Conservation (phyloP, 1,140 invertebrate genomes). For the Acromyrmex echinatior region DNA sequence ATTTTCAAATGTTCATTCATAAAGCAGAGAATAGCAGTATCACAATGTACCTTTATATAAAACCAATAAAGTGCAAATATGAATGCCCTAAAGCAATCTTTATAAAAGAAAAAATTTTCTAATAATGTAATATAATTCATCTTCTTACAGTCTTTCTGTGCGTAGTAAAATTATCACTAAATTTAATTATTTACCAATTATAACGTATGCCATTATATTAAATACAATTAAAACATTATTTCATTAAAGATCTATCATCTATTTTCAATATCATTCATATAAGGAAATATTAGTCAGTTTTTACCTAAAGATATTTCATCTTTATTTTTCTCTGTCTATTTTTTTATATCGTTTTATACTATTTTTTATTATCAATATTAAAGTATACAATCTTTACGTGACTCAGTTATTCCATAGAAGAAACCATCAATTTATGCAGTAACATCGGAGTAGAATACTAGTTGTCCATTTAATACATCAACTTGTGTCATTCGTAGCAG, state of each 20-base stretch:
- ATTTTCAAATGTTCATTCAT: constrained; percentile 81
- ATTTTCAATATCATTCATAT: background rate
- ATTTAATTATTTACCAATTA: constrained; percentile 27
- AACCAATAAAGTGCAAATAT: constrained; percentile 71
- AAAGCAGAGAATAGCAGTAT: constrained; percentile 77
- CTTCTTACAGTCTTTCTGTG: constrained; percentile 37
- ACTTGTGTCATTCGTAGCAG: constrained; percentile 43
- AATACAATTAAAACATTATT: background rate
- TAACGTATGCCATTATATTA: background rate
- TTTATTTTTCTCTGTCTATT: background rate
- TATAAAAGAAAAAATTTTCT: constrained; percentile 7
- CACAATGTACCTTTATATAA: constrained; percentile 74
- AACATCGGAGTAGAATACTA: constrained; percentile 40
- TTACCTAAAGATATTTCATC: background rate
- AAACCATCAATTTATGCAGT: constrained; percentile 43
- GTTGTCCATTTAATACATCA: constrained; percentile 34
- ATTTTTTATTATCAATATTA: background rate
- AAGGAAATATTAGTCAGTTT: background rate
- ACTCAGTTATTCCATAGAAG: constrained; percentile 51
- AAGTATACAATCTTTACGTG: constrained; percentile 18
- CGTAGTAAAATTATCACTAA: background rate
- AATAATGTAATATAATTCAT: constrained; percentile 55
- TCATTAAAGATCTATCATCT: constrained; percentile 1
- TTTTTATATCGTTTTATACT: background rate
- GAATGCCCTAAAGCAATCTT: constrained; percentile 57